Evolutionary conservation across 2,888 invertebrate genomes (phyloP).

Genomic region (Polia nebulosa): DNA sequence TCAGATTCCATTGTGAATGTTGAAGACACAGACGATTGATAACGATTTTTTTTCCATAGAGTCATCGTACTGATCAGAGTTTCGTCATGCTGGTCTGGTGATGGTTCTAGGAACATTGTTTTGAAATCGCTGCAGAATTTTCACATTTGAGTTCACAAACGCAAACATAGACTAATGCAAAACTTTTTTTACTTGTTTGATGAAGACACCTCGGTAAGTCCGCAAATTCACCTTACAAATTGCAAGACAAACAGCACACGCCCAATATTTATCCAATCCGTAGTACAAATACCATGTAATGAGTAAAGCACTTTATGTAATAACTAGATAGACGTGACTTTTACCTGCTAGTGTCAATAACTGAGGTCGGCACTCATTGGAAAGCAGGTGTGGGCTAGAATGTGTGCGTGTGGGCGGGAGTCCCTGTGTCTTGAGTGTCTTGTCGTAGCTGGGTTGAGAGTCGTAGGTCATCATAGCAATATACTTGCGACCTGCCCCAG

Average conservation of each 20-base stretch:
- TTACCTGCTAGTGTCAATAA: slow-evolving; percentile 37
- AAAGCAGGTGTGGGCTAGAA: slow-evolving; percentile 38
- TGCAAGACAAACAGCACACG: slow-evolving; percentile 41
- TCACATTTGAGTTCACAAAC: too few relatives aligned
- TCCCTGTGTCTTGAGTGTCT: neutral
- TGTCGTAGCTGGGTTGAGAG: neutral
- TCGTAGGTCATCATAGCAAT: neutral
- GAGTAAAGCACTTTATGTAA: slow-evolving; percentile 33
- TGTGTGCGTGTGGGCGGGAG: slow-evolving; percentile 19
- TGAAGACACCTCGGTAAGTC: neutral
- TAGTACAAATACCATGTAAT: slow-evolving; percentile 32
- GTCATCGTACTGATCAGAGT: too few relatives aligned
- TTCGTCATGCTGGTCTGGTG: too few relatives aligned
- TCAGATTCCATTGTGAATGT: too few relatives aligned
- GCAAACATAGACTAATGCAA: too few relatives aligned
- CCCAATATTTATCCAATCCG: slow-evolving; percentile 14
- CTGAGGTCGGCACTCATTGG: slow-evolving; percentile 28
- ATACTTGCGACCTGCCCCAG: too few relatives aligned
- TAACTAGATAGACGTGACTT: slow-evolving; percentile 25
- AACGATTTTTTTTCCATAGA: too few relatives aligned
- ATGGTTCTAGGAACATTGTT: too few relatives aligned
- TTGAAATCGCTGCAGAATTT: too few relatives aligned
- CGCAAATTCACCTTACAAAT: slow-evolving; percentile 24
- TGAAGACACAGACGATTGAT: too few relatives aligned
- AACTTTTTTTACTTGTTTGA: too few relatives aligned